Evolutionary conservation across 2,888 invertebrate genomes (phyloP), one percentile per base, ranked within the genome.

Genomic region (Stramonita haemastoma): DNA sequence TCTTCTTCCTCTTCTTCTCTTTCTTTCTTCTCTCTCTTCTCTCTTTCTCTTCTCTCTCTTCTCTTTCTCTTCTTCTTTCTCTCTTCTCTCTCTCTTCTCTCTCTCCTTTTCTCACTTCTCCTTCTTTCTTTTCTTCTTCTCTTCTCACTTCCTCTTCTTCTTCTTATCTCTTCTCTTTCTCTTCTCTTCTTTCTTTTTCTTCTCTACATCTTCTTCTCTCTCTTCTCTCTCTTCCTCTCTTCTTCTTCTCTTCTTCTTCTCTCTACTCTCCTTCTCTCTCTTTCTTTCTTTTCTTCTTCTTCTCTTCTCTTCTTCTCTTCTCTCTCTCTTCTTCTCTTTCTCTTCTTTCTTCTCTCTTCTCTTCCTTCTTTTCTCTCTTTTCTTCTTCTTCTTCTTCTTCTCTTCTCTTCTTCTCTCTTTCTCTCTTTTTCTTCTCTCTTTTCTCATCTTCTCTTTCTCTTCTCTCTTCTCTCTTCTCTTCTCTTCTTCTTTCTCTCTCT

Each of bases 61-160:
- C 86, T 77, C 77, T 77, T 32, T 77, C 84, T 34, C 56, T 36
- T 22, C 46, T 46, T 84, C 46, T 84, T 46, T 84, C 32, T 36
- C 8, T 56, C 8, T 84, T 5, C n/a, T 17, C 46, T n/a, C 22
- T 22, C 46, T 46, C 46, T 8, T 84, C 56, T 84, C 56, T 26
- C n/a, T 56, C 84, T 84, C 46, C 46, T 46, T 84, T n/a, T 36
- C 36, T 36, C 46, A 26, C 29, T 84, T 46, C 46, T 15, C 22
- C 36, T 46, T 13, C 22, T 26, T 46, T 46, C 22, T 26, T n/a
- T 11, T 36, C 56, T 79, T 29, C 66, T 26, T 56, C 57, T 32
- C 77, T 77, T 32, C 32, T 32, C 32, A 29, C 32, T 19, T 77
- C 77, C 17, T 32, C 19, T 19, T 77, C 29, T 8, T 32, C 32